phyloP scores from a whole-genome alignment of 64 coral and sea anemone species.

The Montipora capricornis region DNA sequence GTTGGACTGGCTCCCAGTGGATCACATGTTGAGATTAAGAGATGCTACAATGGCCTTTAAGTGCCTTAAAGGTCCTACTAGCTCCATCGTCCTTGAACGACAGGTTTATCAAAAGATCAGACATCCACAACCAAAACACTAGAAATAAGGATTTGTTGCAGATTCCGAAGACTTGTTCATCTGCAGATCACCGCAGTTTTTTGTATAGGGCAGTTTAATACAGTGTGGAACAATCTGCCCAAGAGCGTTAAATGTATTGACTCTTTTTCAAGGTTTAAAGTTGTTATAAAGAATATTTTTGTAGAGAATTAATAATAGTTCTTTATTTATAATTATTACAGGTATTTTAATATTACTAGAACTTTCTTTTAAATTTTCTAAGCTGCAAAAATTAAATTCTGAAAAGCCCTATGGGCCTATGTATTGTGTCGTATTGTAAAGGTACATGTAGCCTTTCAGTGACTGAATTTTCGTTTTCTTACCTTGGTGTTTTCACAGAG shows the following conservation, averaged over 20 bases:
- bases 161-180: neutral
- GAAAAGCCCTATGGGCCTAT: no score
- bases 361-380: no score
- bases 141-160: constrained; percentile 47
- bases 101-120: constrained; percentile 20
- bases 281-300: neutral
- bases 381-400: no score
- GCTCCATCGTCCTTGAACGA: constrained; percentile 22
- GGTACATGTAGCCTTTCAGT: no score
- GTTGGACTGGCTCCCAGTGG: no score
- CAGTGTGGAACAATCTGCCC: neutral
- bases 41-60: constrained; percentile 17
- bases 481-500: constrained; percentile 97
- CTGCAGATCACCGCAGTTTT: no score
- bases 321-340: no score
- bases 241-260: neutral
- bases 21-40: no score
- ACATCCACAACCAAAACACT: constrained; percentile 26
- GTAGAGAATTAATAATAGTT: neutral
- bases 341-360: no score
- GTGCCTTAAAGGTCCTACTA: constrained; percentile 22
- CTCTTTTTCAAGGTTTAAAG: neutral
- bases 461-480: neutral
- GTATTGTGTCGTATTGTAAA: no score
- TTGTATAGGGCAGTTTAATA: neutral